These are phyloP conservation scores for Threskiornis aethiopicus DNA, from an alignment of 2,797 vertebrate species.

Conservation along the genomic window DNA sequence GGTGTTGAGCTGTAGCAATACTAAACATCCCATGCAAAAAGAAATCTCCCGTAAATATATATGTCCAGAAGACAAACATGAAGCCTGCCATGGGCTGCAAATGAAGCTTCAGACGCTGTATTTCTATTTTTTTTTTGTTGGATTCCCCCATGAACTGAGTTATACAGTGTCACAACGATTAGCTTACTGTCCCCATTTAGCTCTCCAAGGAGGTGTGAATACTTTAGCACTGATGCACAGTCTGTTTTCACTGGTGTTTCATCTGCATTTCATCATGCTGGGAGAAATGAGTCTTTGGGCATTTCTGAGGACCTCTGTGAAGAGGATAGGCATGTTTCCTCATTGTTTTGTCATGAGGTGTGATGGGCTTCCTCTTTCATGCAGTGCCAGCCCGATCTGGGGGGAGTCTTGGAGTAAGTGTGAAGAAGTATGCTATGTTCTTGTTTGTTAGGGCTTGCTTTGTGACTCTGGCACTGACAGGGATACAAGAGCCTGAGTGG, in stretches of 20 bases:
- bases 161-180: not conserved
- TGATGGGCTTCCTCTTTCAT: not conserved
- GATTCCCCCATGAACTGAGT: not conserved
- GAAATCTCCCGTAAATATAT: not conserved
- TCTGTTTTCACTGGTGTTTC: not conserved
- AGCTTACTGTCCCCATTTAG: constrained; percentile 35
- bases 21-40: not conserved
- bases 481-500: not conserved
- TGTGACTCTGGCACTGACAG: not conserved
- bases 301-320: not conserved
- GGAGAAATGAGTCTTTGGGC: constrained; percentile 1
- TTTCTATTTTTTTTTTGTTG: not conserved
- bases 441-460: not conserved
- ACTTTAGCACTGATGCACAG: constrained; percentile 19
- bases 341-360: not conserved
- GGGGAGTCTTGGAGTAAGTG: not conserved
- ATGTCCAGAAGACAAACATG: not conserved
- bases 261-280: constrained; percentile 4
- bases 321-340: not conserved
- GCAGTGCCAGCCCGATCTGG: not conserved
- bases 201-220: constrained; percentile 35
- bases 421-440: not conserved
- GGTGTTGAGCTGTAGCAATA: not conserved
- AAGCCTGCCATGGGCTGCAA: not conserved
- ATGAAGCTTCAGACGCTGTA: not conserved